Evolutionary conservation across 2,113 vertebrate genomes (phyloP).

Genomic region (Phoxinus phoxinus): DNA sequence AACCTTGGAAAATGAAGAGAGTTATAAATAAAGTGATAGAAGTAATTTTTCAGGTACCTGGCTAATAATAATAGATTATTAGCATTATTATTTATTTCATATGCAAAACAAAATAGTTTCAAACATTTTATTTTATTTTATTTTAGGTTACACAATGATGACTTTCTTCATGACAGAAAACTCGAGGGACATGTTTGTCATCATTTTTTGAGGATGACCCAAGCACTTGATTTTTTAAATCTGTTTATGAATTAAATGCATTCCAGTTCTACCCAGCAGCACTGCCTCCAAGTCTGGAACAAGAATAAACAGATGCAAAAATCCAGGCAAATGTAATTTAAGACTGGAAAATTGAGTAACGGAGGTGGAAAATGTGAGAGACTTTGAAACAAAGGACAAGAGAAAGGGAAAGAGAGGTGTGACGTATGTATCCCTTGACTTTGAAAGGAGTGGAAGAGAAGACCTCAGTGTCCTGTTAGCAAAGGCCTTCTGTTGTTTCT

Average conservation of each 20-base stretch:
- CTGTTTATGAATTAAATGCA: background rate
- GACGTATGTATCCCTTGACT: slow-evolving; percentile 30
- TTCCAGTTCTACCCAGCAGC: background rate
- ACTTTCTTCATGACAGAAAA: background rate
- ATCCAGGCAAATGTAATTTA: background rate
- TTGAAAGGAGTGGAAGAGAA: slow-evolving; percentile 18
- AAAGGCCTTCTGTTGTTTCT: slow-evolving; percentile 51
- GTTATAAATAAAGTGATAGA: background rate
- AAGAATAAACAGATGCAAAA: slow-evolving; percentile 24
- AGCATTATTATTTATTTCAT: background rate
- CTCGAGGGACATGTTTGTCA: background rate
- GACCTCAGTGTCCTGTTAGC: slow-evolving; percentile 37
- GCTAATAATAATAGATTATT: background rate
- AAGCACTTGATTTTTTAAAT: background rate
- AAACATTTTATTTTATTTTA: background rate
- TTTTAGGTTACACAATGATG: background rate
- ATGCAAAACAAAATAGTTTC: background rate
- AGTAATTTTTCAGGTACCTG: background rate
- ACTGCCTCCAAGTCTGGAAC: slow-evolving; percentile 16
- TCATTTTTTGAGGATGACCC: background rate
- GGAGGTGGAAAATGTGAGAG: background rate
- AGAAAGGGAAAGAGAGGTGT: slow-evolving; percentile 5
- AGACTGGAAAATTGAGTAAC: background rate
- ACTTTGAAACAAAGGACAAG: slow-evolving; percentile 18
- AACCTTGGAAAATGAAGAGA: background rate